These are phyloP conservation scores for Lucilia cuprina DNA, from an alignment of 1,140 invertebrate genomes.

Conservation along the genomic window DNA sequence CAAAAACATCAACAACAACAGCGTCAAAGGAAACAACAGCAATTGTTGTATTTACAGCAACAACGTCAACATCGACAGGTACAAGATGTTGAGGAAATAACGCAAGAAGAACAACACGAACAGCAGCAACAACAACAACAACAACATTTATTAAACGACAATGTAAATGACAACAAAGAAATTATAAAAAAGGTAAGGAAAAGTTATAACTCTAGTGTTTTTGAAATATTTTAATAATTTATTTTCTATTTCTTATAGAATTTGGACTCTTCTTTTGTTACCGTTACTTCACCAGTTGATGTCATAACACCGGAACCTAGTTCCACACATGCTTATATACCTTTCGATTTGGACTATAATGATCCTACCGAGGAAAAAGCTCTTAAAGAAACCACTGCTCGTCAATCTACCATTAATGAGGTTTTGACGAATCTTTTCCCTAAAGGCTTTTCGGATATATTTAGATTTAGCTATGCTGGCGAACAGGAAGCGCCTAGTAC, in stretches of 20 bases:
- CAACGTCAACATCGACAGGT: slow-evolving; percentile 35
- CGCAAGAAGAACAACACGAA: slow-evolving; percentile 13
- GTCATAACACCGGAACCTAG: neutral
- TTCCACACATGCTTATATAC: slow-evolving; percentile 49
- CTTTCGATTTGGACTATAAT: slow-evolving; percentile 49
- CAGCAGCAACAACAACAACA: neutral
- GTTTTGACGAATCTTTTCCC: slow-evolving; percentile 56
- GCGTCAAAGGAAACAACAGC: neutral
- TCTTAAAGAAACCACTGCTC: neutral
- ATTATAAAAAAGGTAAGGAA: slow-evolving; percentile 1
- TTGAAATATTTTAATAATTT: neutral
- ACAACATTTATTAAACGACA: neutral
- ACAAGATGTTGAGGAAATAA: slow-evolving; percentile 28
- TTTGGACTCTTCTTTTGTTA: neutral
- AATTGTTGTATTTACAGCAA: slow-evolving; percentile 35
- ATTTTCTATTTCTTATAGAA: neutral
- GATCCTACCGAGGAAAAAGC: slow-evolving; percentile 39
- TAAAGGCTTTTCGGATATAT: slow-evolving; percentile 58
- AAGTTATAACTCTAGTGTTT: neutral
- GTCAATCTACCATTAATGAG: slow-evolving; percentile 53
- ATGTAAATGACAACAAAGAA: slow-evolving; percentile 8
- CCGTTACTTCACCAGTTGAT: neutral
- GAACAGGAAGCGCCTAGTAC: slow-evolving; percentile 9
- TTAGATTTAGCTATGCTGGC: slow-evolving; percentile 51
- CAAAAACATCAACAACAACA: slow-evolving; percentile 17